phyloP scores from a whole-genome alignment of 2,888 invertebrate genomes.

The Pharmacophagus antenor region DNA sequence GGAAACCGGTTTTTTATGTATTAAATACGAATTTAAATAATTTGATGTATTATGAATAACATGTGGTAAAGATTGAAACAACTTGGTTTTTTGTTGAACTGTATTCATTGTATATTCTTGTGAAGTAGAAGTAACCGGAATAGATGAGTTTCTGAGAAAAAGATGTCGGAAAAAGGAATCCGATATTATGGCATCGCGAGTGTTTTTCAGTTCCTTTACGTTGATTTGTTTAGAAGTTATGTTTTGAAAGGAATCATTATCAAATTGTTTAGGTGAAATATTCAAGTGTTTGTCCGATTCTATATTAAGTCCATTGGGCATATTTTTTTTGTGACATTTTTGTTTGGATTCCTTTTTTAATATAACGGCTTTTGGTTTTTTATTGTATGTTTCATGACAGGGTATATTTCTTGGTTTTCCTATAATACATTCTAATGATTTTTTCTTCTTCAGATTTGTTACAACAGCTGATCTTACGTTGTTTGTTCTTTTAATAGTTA shows the following conservation, averaged over 20 bases:
- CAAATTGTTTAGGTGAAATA: constrained; percentile 61
- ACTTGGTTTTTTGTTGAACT: constrained; percentile 85
- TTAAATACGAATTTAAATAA: constrained; percentile 83
- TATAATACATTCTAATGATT: constrained; percentile 55
- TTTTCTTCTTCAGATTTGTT: constrained; percentile 69
- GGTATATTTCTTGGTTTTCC: constrained; percentile 59
- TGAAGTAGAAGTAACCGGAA: constrained; percentile 45
- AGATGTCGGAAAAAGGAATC: constrained; percentile 87
- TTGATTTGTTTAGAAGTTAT: constrained; percentile 44
- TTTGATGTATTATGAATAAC: constrained; percentile 75
- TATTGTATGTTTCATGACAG: constrained; percentile 62
- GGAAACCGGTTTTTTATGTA: constrained; percentile 85
- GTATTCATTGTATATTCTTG: constrained; percentile 72
- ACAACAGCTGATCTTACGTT: constrained; percentile 65
- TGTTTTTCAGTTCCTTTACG: constrained; percentile 76
- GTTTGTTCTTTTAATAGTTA: constrained; percentile 48
- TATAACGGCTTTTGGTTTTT: constrained; percentile 54
- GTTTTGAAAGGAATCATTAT: constrained; percentile 55
- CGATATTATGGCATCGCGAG: constrained; percentile 81
- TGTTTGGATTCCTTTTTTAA: constrained; percentile 48
- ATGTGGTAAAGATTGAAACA: constrained; percentile 82
- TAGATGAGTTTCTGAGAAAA: constrained; percentile 77
- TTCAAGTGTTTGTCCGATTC: constrained; percentile 36
- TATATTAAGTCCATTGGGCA: constrained; percentile 29
- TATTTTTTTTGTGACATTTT: constrained; percentile 47